A percentile compares a stretch with the other conserved stretches of the same genome.
phyloP scores from a whole-genome alignment of 2,113 vertebrate species.

The Nymphicus hollandicus region DNA sequence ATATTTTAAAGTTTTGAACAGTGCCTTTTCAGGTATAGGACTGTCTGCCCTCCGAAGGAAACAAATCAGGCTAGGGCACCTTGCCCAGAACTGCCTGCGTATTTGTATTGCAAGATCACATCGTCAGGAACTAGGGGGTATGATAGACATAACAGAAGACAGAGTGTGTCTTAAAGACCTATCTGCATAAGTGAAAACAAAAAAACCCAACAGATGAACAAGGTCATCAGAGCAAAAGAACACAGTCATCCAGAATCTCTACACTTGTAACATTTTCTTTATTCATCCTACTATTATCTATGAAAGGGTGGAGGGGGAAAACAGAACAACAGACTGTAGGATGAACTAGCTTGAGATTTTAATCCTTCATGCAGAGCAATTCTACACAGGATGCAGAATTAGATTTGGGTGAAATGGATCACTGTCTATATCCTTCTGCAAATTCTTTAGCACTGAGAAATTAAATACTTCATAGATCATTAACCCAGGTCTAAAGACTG shows the following conservation, averaged over 20 bases:
- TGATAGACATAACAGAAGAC: background rate
- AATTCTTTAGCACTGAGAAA: background rate
- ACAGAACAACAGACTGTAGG: background rate
- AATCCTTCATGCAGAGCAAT: background rate
- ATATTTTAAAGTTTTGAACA: background rate
- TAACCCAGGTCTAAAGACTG: background rate
- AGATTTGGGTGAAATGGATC: background rate
- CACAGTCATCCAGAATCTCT: background rate
- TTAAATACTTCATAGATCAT: background rate
- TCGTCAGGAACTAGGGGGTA: background rate
- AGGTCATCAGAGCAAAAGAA: background rate
- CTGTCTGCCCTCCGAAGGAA: background rate
- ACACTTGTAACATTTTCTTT: background rate
- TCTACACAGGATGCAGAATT: background rate
- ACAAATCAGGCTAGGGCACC: background rate
- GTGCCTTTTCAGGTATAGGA: constrained; percentile 34
- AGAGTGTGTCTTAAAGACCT: background rate
- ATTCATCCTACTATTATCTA: background rate
- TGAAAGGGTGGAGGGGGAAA: background rate
- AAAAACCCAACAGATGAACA: background rate
- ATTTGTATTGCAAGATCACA: background rate
- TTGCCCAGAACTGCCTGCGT: background rate
- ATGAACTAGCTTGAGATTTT: background rate
- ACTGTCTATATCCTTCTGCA: background rate
- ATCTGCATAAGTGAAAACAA: background rate